A percentile compares a stretch with the other conserved stretches of the same genome.
phyloP scores from a whole-genome alignment of 2,797 vertebrate species.

The Apodemus agrarius region DNA sequence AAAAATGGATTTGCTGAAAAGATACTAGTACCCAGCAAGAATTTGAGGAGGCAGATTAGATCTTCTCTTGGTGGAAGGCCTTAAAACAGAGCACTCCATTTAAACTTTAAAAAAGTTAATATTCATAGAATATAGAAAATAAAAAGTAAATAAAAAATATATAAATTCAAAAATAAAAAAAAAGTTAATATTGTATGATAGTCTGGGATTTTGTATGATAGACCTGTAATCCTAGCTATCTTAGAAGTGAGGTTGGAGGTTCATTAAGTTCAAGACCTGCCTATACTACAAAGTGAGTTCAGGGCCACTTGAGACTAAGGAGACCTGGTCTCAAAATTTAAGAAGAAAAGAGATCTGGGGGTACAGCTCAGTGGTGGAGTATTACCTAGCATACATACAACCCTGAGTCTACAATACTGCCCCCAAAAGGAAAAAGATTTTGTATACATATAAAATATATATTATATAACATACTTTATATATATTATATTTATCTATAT shows the following conservation, averaged over 20 bases:
- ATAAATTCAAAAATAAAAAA: too few species aligned
- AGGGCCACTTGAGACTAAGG: not conserved
- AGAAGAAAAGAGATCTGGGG: not conserved
- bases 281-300: not conserved
- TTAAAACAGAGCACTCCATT: not conserved
- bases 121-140: too few species aligned
- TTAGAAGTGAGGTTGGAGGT: not conserved
- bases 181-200: not conserved
- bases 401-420: not conserved
- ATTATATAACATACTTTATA: not conserved
- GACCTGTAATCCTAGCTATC: not conserved
- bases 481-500: not conserved
- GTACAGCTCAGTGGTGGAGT: not conserved
- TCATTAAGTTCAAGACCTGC: not conserved
- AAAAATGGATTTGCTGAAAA: constrained; percentile 25
- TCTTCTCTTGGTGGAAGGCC: not conserved
- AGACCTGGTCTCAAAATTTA: not conserved
- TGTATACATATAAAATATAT: not conserved
- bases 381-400: not conserved
- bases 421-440: not conserved
- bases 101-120: constrained; percentile 2
- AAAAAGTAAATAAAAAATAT: too few species aligned
- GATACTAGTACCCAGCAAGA: not conserved
- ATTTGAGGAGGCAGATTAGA: not conserved
- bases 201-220: not conserved